Evolutionary conservation across 1,140 invertebrate species (phyloP), one percentile per base, ranked within the genome.

Genomic region (Charaxes varanes): DNA sequence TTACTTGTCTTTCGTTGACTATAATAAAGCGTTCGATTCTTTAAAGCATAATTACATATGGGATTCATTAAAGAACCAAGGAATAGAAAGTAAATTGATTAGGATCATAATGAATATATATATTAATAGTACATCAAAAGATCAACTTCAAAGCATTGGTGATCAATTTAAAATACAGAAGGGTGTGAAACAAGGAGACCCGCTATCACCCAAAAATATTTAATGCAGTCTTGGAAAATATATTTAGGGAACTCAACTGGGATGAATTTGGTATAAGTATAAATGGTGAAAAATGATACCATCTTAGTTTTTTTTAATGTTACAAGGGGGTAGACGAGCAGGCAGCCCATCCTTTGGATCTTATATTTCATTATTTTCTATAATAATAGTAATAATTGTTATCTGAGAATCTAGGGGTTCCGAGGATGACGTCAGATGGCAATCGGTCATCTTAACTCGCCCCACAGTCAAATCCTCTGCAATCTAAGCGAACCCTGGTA

Each of bases 1-100:
- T 8, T 22, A 7, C 6, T 22, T 2, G 6, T 3, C 2, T 22
- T 22, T 22, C n/a, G n/a, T n/a, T n/a, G n/a, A n/a, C n/a, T n/a
- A n/a, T n/a, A n/a, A n/a, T n/a, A n/a, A n/a, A n/a, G n/a, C n/a
- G n/a, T n/a, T n/a, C n/a, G 6, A 22, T 8, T 3, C 21, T n/a
- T 2, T 22, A 3, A 8, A 22, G 6, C 21, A 22, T 4, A 8
- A 22, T 2, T n/a, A 3, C 6, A 22, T 22, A 6, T 22, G 21
- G 21, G n/a, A n/a, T n/a, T n/a, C n/a, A n/a, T n/a, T n/a, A 6
- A 7, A 22, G 21, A 6, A 22, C 24, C 43, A 41, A 60, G 21
- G 21, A 3, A 8, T 22, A 7, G 21, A 22, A 22, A 22, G 2
- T 7, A 22, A 22, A 8, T 22, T n/a, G 2, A 22, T 22, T 8